A percentile compares a stretch with the other conserved stretches of the same genome.
Evolutionary conservation across 35 echinoderm and acorn worm genomes (phyloP).

Genomic region (Apostichopus californicus): DNA sequence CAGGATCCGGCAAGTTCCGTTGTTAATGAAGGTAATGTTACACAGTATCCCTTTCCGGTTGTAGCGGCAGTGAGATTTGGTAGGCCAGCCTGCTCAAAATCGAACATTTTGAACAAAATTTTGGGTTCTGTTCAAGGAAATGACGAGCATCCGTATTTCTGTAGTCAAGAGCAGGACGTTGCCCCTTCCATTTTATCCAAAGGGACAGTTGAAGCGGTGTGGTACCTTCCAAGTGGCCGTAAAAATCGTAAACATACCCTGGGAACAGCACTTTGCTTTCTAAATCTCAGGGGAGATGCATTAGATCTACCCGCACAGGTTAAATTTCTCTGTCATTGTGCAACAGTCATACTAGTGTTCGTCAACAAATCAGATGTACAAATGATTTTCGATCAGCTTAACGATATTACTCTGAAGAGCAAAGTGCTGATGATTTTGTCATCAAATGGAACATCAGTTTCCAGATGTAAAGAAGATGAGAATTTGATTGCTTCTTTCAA

Average conservation of each 20-base stretch:
- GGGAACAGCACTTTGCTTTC: background rate
- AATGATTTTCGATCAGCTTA: too few relatives aligned
- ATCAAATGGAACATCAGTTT: background rate
- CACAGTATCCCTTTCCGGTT: background rate
- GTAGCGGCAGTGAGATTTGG: background rate
- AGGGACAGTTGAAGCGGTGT: conserved; percentile 28
- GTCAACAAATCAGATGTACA: background rate
- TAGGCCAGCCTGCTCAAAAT: background rate
- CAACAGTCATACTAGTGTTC: background rate
- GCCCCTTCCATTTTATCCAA: background rate
- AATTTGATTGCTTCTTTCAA: background rate
- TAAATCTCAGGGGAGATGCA: conserved; percentile 19
- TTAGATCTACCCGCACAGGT: background rate
- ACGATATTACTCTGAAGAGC: too few relatives aligned
- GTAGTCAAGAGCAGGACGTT: background rate
- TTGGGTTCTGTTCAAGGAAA: conserved; percentile 24
- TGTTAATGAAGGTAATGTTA: background rate
- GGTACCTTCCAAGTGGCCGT: background rate
- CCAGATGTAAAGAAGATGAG: background rate
- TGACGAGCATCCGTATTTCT: conserved; percentile 24
- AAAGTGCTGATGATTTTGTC: background rate
- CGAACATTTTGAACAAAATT: conserved; percentile 26
- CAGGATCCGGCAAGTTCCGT: background rate
- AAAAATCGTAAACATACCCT: background rate
- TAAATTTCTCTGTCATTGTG: background rate